These are phyloP conservation scores for Mus spicilegus DNA, from an alignment of 2,113 vertebrate species.

Conservation along the genomic window DNA sequence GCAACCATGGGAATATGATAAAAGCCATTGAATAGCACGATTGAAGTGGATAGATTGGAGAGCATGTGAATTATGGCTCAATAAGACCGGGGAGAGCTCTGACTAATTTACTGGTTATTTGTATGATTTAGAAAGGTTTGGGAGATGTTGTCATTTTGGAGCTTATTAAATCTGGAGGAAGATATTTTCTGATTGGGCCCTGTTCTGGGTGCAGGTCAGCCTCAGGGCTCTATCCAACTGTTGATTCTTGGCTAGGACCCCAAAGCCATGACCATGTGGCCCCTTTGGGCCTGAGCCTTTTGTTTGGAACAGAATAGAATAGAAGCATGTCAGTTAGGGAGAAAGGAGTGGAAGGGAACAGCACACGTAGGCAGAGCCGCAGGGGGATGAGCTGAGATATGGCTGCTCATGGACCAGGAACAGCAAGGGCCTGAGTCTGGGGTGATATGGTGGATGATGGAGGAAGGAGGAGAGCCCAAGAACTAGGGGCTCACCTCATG, in stretches of 20 bases:
- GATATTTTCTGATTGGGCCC: no score
- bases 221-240: not conserved
- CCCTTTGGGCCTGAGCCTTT: not conserved
- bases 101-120: not conserved
- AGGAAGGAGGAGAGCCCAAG: no score
- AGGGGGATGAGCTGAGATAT: no score
- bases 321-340: not conserved
- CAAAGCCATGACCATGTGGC: not conserved
- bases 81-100: not conserved
- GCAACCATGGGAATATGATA: not conserved
- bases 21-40: not conserved
- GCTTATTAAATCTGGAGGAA: not conserved
- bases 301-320: not conserved
- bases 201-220: rapidly evolving
- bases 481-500: not conserved
- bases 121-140: not conserved
- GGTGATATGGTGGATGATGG: rapidly evolving
- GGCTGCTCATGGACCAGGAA: not conserved
- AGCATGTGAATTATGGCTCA: not conserved
- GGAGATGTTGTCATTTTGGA: not conserved
- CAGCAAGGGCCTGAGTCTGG: not conserved
- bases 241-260: not conserved
- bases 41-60: not conserved
- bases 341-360: not conserved
- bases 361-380: not conserved